A percentile compares a stretch with the other conserved stretches of the same genome.
phyloP scores from a whole-genome alignment of 2,797 vertebrate species.

The Oreochromis grahami region DNA sequence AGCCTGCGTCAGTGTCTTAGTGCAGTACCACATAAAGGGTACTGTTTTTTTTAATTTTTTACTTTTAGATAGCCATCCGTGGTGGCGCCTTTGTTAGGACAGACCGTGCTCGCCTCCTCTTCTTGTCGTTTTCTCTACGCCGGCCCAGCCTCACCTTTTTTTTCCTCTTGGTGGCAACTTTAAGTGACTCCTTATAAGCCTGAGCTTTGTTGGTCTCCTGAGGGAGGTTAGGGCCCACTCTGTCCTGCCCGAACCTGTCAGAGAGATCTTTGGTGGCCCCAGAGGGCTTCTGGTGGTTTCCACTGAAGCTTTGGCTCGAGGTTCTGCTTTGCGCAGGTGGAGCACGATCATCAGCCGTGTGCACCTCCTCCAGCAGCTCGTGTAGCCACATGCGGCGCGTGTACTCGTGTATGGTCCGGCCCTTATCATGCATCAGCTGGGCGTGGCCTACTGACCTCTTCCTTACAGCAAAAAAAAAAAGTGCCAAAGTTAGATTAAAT shows the following conservation, averaged over 20 bases:
- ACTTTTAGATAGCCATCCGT: constrained; percentile 24
- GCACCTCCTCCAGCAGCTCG: constrained; percentile 87
- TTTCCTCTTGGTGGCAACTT: constrained; percentile 86
- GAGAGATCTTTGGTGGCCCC: constrained; percentile 87
- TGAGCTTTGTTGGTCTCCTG: constrained; percentile 95
- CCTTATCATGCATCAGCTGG: constrained; percentile 94
- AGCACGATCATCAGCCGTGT: constrained; percentile 85
- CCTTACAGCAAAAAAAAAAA: constrained; percentile 59
- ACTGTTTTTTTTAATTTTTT: background rate
- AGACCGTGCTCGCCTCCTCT: constrained; percentile 81
- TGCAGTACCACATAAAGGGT: constrained; percentile 28
- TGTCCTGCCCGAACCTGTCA: constrained; percentile 76
- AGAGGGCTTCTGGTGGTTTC: constrained; percentile 81
- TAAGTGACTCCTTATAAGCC: constrained; percentile 85
- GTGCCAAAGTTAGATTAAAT: constrained; percentile 19
- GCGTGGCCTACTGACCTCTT: constrained; percentile 81
- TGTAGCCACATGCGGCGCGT: constrained; percentile 89
- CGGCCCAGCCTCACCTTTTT: constrained; percentile 86
- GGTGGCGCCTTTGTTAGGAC: background rate
- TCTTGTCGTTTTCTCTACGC: constrained; percentile 88
- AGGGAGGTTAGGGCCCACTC: constrained; percentile 79
- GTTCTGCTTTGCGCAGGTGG: constrained; percentile 60
- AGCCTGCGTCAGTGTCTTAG: constrained; percentile 49
- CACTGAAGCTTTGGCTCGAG: constrained; percentile 71
- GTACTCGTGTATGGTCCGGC: constrained; percentile 87